These are phyloP conservation scores for Diorhabda sublineata DNA, from an alignment of 1,140 invertebrate species.

Conservation along the genomic window DNA sequence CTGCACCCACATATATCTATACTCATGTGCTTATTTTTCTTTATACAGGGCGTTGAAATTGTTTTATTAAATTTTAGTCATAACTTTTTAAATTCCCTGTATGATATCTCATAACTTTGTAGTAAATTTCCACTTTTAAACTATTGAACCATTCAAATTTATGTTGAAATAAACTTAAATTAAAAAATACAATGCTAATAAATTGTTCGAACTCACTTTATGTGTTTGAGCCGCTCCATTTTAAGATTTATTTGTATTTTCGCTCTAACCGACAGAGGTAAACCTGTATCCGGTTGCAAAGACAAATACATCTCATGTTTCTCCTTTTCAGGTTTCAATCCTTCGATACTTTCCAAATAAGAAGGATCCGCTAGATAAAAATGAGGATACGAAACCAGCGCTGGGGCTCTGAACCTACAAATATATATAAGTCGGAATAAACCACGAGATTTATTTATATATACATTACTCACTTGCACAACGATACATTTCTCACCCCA, in stretches of 20 bases:
- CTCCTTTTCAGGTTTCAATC: constrained; percentile 64
- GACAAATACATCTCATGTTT: constrained; percentile 67
- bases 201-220: constrained; percentile 52
- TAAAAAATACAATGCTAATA: no score
- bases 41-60: no score
- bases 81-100: no score
- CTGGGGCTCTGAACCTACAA: constrained; percentile 65
- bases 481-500: constrained; percentile 64
- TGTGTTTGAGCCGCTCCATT: constrained; percentile 53
- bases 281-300: constrained; percentile 67
- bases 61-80: no score
- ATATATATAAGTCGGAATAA: background rate
- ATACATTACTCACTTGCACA: constrained; percentile 49
- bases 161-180: no score
- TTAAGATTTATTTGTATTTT: constrained; percentile 72
- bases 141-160: no score
- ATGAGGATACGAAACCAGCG: constrained; percentile 81
- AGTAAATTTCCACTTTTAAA: no score
- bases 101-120: no score
- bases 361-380: constrained; percentile 74
- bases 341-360: constrained; percentile 60
- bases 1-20: no score
- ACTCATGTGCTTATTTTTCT: no score
- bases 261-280: constrained; percentile 64
- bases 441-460: background rate